A percentile compares a stretch with the other conserved stretches of the same genome.
These are phyloP conservation scores for Riparia riparia DNA, from an alignment of 2,113 vertebrate genomes.

Conservation along the genomic window DNA sequence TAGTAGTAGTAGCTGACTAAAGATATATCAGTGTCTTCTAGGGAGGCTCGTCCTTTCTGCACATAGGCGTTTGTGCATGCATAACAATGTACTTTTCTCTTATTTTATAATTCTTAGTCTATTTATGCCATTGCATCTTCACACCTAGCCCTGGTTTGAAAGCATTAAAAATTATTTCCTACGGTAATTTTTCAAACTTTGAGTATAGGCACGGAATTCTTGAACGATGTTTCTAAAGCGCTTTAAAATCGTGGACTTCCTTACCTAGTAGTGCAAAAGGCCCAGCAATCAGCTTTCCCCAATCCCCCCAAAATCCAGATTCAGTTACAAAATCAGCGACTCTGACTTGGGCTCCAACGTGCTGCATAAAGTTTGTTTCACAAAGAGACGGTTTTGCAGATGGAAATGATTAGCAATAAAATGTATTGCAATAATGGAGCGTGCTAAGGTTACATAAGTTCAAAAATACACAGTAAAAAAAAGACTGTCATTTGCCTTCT, in stretches of 20 bases:
- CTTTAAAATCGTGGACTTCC: background rate
- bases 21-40: background rate
- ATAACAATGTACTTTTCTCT: background rate
- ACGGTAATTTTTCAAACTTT: background rate
- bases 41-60: background rate
- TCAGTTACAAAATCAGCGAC: background rate
- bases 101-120: background rate
- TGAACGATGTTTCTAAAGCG: background rate
- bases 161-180: background rate
- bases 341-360: background rate
- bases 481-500: slow-evolving; percentile 23
- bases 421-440: slow-evolving; percentile 27
- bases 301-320: background rate
- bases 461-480: slow-evolving; percentile 39
- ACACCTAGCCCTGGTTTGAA: background rate
- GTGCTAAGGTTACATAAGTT: slow-evolving; percentile 54
- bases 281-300: background rate
- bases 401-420: slow-evolving; percentile 51
- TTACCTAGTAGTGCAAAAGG: background rate
- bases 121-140: background rate
- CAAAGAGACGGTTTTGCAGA: slow-evolving; percentile 17
- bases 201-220: background rate
- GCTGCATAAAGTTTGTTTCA: background rate
- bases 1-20: background rate
- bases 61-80: background rate